These are phyloP conservation scores for Encarsia formosa DNA, from an alignment of 2,888 invertebrate genomes.

Conservation along the genomic window DNA sequence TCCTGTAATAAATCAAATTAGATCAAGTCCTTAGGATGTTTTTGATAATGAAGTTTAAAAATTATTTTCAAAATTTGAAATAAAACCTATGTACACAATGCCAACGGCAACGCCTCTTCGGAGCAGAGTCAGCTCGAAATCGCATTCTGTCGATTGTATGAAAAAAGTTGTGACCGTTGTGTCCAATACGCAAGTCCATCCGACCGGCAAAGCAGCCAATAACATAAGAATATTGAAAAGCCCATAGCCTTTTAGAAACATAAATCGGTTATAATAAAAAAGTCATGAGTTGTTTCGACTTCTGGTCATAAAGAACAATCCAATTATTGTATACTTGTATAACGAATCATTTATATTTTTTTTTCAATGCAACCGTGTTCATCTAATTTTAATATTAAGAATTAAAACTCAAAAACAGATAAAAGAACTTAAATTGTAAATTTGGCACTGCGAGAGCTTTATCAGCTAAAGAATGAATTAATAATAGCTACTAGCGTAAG, in stretches of 20 bases:
- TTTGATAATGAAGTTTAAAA: not conserved
- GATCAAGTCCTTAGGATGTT: not conserved
- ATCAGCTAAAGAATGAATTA: no score
- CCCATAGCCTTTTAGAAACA: conserved; percentile 62
- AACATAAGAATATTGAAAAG: conserved; percentile 64
- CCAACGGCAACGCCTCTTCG: conserved; percentile 71
- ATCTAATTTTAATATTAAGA: no score
- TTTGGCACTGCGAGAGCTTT: no score
- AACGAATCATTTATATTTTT: no score
- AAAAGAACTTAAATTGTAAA: no score
- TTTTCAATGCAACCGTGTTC: no score
- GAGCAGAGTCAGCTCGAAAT: conserved; percentile 62
- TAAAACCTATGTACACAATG: conserved; percentile 66
- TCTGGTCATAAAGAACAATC: no score
- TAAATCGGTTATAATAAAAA: no score
- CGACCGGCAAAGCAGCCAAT: conserved; percentile 59
- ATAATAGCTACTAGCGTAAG: no score
- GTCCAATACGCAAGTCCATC: conserved; percentile 67
- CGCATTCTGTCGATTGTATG: conserved; percentile 71
- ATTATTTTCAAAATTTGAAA: not conserved
- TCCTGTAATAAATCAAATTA: conserved; percentile 59
- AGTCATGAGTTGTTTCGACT: no score
- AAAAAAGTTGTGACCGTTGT: conserved; percentile 70
- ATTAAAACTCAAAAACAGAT: no score
- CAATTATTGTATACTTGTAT: no score